These are phyloP conservation scores for Poecilia latipinna DNA, from an alignment of 2,113 vertebrate species.

Conservation along the genomic window DNA sequence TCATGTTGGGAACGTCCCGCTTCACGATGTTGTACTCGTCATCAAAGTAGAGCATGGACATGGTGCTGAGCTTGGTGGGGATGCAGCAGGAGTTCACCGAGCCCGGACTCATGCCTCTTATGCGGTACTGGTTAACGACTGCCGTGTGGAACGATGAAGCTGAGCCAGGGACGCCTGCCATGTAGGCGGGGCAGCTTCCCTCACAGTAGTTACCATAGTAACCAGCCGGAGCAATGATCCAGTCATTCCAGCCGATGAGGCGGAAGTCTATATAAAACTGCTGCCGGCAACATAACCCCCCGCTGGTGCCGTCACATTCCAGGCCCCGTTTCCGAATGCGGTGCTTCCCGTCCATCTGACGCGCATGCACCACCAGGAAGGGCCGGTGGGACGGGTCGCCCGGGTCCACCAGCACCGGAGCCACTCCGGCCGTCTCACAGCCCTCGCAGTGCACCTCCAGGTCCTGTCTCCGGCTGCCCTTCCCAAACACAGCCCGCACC, in stretches of 20 bases:
- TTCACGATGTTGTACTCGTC: constrained; percentile 99
- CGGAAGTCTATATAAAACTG: constrained; percentile 99
- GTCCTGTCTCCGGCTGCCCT: constrained; percentile 89
- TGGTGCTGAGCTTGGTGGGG: constrained; percentile 98
- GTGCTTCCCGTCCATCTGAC: constrained; percentile 90
- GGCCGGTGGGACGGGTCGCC: constrained; percentile 93
- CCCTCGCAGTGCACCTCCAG: constrained; percentile 93
- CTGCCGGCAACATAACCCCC: constrained; percentile 96
- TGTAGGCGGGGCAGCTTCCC: constrained; percentile 97
- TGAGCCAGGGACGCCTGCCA: constrained; percentile 95
- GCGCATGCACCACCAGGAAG: constrained; percentile 94
- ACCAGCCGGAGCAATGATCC: constrained; percentile 98
- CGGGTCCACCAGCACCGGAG: constrained; percentile 89
- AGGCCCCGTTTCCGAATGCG: constrained; percentile 97
- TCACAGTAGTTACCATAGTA: constrained; percentile 99
- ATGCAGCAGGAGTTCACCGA: constrained; percentile 99
- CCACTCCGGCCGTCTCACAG: constrained; percentile 88
- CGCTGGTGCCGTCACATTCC: constrained; percentile 94
- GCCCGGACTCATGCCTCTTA: constrained; percentile 96
- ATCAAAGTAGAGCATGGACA: constrained; percentile 99
- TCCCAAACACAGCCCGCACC: constrained; percentile 88
- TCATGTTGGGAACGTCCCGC: constrained; percentile 99
- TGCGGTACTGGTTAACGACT: constrained; percentile 98
- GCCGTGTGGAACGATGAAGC: constrained; percentile 98
- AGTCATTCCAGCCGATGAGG: constrained; percentile 98